Conservation (phyloP, 2,888 invertebrate species). For the Harpalus rufipes region DNA sequence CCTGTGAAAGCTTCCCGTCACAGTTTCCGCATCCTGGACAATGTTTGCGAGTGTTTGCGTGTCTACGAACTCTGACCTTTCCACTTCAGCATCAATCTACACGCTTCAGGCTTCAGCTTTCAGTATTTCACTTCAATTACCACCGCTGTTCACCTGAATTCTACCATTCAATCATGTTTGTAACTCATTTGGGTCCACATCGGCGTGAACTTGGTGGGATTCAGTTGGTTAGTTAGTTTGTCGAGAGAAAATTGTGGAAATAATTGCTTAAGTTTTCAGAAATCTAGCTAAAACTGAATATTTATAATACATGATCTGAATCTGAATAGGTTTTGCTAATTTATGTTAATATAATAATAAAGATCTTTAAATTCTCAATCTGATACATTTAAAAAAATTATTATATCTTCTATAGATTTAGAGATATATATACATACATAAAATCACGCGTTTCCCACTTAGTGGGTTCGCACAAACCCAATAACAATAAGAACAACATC, state of each 20-base stretch:
- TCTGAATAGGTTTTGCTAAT: too few species aligned
- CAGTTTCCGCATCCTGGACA: neutral
- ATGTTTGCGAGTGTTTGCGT: neutral
- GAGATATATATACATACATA: too few species aligned
- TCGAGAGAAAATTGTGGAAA: neutral
- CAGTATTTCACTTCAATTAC: constrained; percentile 38
- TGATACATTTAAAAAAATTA: too few species aligned
- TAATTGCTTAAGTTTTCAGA: neutral
- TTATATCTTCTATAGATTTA: too few species aligned
- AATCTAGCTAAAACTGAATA: too few species aligned
- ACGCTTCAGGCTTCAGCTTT: constrained; percentile 32
- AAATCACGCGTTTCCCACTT: too few species aligned
- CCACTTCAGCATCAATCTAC: neutral
- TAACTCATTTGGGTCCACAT: neutral
- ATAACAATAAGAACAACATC: too few species aligned
- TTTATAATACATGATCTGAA: too few species aligned
- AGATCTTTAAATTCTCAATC: too few species aligned
- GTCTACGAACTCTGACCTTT: constrained; percentile 32
- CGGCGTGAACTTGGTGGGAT: neutral
- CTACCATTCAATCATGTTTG: constrained; percentile 5
- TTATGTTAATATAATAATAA: too few species aligned
- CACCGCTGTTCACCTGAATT: neutral
- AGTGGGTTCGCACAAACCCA: too few species aligned
- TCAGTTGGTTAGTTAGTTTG: neutral
- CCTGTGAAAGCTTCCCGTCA: constrained; percentile 4